A percentile compares a stretch with the other conserved stretches of the same genome.
These are phyloP conservation scores for Amphipyra berbera DNA, from an alignment of 2,888 invertebrate species.

Conservation along the genomic window DNA sequence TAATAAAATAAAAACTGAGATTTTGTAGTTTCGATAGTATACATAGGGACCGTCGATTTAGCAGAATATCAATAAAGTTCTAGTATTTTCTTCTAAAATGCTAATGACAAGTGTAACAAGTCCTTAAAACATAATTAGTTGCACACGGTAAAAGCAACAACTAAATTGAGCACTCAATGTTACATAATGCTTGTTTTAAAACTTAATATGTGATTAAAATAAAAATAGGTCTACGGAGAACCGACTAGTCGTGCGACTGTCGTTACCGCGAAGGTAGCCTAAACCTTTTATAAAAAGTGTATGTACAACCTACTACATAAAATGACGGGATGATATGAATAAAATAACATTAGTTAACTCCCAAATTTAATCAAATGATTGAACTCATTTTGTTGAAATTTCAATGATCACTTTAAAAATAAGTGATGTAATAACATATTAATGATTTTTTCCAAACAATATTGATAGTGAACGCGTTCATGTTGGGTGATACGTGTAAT, in stretches of 20 bases:
- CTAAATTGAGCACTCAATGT: constrained; percentile 82
- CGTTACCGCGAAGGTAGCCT: constrained; percentile 51
- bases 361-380: constrained; percentile 43
- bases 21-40: too few species aligned
- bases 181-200: constrained; percentile 62
- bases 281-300: constrained; percentile 68
- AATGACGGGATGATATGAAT: constrained; percentile 55
- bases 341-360: constrained; percentile 38
- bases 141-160: constrained; percentile 72
- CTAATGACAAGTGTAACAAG: constrained; percentile 51
- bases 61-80: background rate
- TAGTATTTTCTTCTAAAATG: constrained; percentile 45
- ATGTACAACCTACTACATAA: constrained; percentile 71
- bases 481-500: constrained; percentile 26
- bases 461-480: constrained; percentile 30
- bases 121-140: constrained; percentile 65
- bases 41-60: too few species aligned
- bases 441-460: constrained; percentile 20
- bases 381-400: constrained; percentile 32
- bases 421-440: constrained; percentile 18
- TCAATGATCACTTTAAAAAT: constrained; percentile 26
- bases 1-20: too few species aligned
- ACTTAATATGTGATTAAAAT: constrained; percentile 61
- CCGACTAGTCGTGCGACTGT: constrained; percentile 31
- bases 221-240: constrained; percentile 41